phyloP scores from a whole-genome alignment of 2,113 vertebrate genomes.

The Anoplopoma fimbria region DNA sequence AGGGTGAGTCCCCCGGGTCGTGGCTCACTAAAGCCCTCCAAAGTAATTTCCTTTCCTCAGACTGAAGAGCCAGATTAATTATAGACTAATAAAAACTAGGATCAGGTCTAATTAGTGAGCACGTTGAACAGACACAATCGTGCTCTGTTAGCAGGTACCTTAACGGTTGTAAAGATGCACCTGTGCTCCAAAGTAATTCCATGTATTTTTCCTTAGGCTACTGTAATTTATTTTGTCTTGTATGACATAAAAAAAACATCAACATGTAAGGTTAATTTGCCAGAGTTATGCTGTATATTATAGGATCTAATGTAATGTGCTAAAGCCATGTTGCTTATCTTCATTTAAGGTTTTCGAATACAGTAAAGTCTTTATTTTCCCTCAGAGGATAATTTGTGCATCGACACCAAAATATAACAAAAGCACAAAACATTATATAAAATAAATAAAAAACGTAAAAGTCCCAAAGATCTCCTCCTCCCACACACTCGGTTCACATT shows the following conservation, averaged over 20 bases:
- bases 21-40: constrained; percentile 61
- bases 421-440: not conserved
- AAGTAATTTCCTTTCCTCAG: constrained; percentile 60
- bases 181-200: constrained; percentile 1
- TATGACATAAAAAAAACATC: constrained; percentile 4
- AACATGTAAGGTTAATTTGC: not conserved
- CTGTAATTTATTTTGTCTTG: constrained; percentile 8
- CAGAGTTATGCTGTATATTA: not conserved
- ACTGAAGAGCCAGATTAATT: constrained; percentile 61
- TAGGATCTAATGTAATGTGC: not conserved
- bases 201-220: constrained; percentile 17
- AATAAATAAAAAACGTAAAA: not conserved
- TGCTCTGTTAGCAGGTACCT: constrained; percentile 36
- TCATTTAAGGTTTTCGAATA: not conserved
- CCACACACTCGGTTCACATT: not conserved
- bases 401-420: not conserved
- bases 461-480: not conserved
- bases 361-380: not conserved
- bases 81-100: constrained; percentile 53
- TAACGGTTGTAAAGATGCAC: constrained; percentile 39
- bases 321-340: constrained; percentile 5
- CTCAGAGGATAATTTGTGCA: not conserved
- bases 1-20: constrained; percentile 49
- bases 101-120: constrained; percentile 60
- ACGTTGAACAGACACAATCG: constrained; percentile 48